Base-by-base conservation (phyloP, 2,113 vertebrate genomes). In the Upupa epops region DNA sequence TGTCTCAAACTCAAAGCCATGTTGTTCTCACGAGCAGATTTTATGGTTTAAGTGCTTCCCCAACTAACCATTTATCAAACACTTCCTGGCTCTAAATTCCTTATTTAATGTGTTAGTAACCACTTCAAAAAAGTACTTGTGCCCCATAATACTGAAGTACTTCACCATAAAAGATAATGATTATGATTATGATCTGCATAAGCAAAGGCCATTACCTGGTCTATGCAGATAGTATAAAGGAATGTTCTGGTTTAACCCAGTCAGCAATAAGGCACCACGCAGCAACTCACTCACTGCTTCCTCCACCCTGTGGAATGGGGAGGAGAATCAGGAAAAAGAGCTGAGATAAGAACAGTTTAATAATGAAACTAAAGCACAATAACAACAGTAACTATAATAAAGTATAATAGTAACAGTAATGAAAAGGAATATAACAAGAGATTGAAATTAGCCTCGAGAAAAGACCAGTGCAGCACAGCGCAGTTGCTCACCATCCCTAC, bases 91-190 rank as follows among this genome's bases (percentile, higher is more conserved):
- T 95, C 89, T 92, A 86, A 86, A 88, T 90, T 90, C 65, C 74
- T 90, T 69, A 83, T 90, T 97, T 95, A 94, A 95, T 96, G 92
- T 88, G 90, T 95, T 95, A 96, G 91, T 73, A 95, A 94, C 89
- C 93, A 90, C 93, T 96, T 93, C 66, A 78, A 83, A 91, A 72
- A 75, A 75, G 83, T 95, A 81, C 91, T 87, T 89, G 73, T 76
- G 79, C 61, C 77, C 89, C 85, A 90, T 94, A 93, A 93, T 17
- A 45, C 86, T 76, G 20, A 94, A 94, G 90, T 66, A 73, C 88
- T 95, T 95, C 42, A 91, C 72, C 93, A 92, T 96, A 95, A 95
- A 95, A 95, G 70, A 86, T 95, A 92, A 97, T 69, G 90, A 92
- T 93, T 87, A 96, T 92, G 89, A 92, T 96, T 91, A 95, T 93